Evolutionary conservation across 1,140 invertebrate species (phyloP).

Genomic region (Oedothorax gibbosus): DNA sequence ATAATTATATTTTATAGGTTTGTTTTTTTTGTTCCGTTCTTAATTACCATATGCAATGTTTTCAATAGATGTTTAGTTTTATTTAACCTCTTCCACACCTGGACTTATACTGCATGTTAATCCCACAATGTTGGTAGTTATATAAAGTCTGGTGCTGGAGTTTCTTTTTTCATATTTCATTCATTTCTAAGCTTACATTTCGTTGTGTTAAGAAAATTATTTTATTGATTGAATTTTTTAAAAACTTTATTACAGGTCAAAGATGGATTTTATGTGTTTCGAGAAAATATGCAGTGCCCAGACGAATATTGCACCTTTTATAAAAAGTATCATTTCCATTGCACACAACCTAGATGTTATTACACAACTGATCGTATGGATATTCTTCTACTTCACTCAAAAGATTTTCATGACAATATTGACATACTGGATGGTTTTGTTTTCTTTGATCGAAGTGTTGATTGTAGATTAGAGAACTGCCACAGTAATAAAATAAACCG

Average conservation of each 20-base stretch:
- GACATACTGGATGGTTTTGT: slow-evolving; percentile 85
- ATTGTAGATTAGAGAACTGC: slow-evolving; percentile 79
- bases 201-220: too few relatives aligned
- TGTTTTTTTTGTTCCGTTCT: too few relatives aligned
- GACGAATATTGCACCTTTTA: slow-evolving; percentile 76
- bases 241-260: slow-evolving; percentile 62
- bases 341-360: slow-evolving; percentile 79
- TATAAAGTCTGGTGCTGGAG: too few relatives aligned
- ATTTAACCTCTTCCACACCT: too few relatives aligned
- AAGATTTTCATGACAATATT: slow-evolving; percentile 86
- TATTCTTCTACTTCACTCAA: slow-evolving; percentile 78
- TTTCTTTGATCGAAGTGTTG: slow-evolving; percentile 82
- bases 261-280: slow-evolving; percentile 75
- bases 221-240: background rate
- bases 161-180: too few relatives aligned
- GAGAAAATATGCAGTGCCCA: slow-evolving; percentile 74
- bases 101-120: too few relatives aligned
- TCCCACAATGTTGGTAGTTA: too few relatives aligned
- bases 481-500: slow-evolving; percentile 78
- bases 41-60: too few relatives aligned
- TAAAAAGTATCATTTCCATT: slow-evolving; percentile 79
- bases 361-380: slow-evolving; percentile 78
- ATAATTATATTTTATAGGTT: too few relatives aligned
- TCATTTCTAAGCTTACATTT: too few relatives aligned
- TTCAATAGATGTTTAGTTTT: too few relatives aligned